Evolutionary conservation across 1,140 invertebrate species (phyloP).

Genomic region (Cepaea nemoralis): DNA sequence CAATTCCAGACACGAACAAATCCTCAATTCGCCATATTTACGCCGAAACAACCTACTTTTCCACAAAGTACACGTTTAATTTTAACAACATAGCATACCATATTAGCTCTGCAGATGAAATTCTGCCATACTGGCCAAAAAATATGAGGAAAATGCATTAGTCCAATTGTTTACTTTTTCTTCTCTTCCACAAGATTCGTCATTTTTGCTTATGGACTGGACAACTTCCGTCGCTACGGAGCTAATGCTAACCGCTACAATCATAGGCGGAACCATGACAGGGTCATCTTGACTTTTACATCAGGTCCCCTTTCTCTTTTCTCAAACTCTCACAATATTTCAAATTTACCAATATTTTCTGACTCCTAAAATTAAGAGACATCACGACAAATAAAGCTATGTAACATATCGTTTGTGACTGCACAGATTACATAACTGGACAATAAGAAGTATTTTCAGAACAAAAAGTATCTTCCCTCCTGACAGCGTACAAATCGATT

Average conservation of each 20-base stretch:
- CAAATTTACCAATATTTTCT: no score
- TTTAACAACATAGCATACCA: background rate
- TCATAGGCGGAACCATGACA: background rate
- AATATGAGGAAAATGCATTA: background rate
- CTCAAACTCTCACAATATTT: no score
- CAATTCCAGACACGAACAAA: background rate
- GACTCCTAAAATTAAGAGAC: no score
- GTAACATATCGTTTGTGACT: no score
- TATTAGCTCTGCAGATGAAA: background rate
- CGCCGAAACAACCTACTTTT: background rate
- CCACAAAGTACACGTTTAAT: background rate
- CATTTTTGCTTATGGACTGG: constrained; percentile 29
- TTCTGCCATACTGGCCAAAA: background rate
- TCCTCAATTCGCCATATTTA: background rate
- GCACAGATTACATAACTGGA: no score
- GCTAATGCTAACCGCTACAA: background rate
- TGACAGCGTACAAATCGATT: no score
- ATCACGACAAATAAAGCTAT: no score
- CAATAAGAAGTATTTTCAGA: no score
- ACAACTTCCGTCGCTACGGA: constrained; percentile 18
- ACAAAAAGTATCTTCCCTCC: no score
- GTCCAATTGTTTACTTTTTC: constrained; percentile 32
- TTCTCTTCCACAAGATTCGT: background rate
- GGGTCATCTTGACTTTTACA: background rate
- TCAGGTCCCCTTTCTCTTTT: no score